Base-by-base conservation (phyloP, 2,888 invertebrate genomes). In the Chalcosyrphus nemorum region DNA sequence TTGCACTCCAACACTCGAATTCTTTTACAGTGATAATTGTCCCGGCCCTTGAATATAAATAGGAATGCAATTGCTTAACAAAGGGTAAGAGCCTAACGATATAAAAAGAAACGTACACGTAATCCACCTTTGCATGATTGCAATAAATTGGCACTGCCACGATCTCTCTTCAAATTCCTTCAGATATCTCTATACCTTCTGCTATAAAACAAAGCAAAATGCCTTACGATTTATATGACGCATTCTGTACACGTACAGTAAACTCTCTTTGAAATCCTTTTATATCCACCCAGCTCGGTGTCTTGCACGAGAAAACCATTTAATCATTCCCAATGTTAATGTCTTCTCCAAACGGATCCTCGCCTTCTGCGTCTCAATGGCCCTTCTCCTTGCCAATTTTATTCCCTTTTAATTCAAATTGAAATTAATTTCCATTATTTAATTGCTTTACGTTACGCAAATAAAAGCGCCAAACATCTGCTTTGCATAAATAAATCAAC, bases 401-500 rank as follows among this genome's bases (percentile, higher is more conserved):
- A 57, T 56, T 70, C 32, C 41, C 61, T 65, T 74, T 71, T 76
- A 35, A 63, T 76, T 71, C 65, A 81, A 81, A 81, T 81, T 76
- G 57, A 81, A 76, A 76, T 81, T 81, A 81, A 76, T 81, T 81
- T 59, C 71, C 71, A 76, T 76, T 76, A 76, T 56, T 68, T 75
- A 81, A 75, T 74, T 81, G 81, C 68, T 68, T 63, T 56, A 75
- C 75, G 61, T 56, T 81, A 56, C 61, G 68, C 74, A 61, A 75
- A 75, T 81, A 70, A 75, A 75, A 54, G 65, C 72, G 65, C 63
- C 63, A 57, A 81, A 71, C 76, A 76, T 81, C 76, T 76, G 76
- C 57, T 65, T 71, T 71, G 81, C 71, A 81, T 76, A 71, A 76
- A 81, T 81, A 81, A 81, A 76, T 76, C 81, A 81, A 65, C 17